phyloP scores from a whole-genome alignment of 2,797 vertebrate species.

The Lepilemur ruficaudatus region DNA sequence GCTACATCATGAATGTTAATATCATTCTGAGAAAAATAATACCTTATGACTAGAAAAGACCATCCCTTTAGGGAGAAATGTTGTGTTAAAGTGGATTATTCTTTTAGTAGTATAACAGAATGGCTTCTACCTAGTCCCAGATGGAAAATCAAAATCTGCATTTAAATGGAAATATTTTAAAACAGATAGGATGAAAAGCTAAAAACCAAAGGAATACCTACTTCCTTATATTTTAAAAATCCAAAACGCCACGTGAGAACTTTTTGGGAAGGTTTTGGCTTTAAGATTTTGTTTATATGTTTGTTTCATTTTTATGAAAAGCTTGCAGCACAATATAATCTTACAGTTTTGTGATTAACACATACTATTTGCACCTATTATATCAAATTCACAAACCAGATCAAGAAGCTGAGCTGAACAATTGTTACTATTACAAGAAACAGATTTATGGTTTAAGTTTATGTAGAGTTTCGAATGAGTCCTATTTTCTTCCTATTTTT shows the following conservation, averaged over 20 bases:
- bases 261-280: constrained; percentile 53
- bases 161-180: constrained; percentile 83
- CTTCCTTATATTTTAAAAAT: constrained; percentile 66
- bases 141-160: constrained; percentile 84
- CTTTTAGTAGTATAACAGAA: constrained; percentile 80
- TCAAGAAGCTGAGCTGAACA: constrained; percentile 56
- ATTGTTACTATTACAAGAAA: constrained; percentile 76
- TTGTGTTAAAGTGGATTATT: constrained; percentile 82
- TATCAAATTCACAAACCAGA: constrained; percentile 56
- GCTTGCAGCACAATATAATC: constrained; percentile 53
- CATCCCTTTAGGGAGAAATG: constrained; percentile 82
- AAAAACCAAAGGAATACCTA: constrained; percentile 68
- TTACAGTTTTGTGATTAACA: constrained; percentile 67
- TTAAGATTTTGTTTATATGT: constrained; percentile 41
- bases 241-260: constrained; percentile 49
- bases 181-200: constrained; percentile 75
- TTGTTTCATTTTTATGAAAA: constrained; percentile 48
- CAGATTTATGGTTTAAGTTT: constrained; percentile 51
- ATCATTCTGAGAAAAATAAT: constrained; percentile 81
- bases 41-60: constrained; percentile 77
- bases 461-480: constrained; percentile 72
- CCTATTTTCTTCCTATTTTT: constrained; percentile 80
- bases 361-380: constrained; percentile 51
- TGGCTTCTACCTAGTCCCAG: constrained; percentile 77
- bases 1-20: constrained; percentile 78